A percentile compares a stretch with the other conserved stretches of the same genome.
Conservation (phyloP, 2,888 invertebrate genomes). For the Lamellibrachia satsuma region DNA sequence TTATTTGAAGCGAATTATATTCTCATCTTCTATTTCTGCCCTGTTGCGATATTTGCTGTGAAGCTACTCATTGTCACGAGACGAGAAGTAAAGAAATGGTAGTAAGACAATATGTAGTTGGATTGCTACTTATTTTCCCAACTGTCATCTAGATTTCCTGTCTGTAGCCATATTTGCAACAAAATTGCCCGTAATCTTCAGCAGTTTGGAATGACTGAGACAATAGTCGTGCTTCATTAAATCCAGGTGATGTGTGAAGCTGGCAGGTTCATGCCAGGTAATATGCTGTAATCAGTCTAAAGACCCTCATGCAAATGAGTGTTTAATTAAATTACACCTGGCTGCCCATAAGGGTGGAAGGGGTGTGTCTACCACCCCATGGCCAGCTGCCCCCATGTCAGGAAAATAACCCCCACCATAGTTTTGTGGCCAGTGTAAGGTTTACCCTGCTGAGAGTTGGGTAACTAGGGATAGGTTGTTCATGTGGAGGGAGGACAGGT, state of each 20-base stretch:
- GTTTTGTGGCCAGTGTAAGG: not conserved
- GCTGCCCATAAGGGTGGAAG: not conserved
- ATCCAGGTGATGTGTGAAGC: not conserved
- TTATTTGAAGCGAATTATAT: not conserved
- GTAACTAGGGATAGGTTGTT: not conserved
- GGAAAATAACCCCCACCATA: conserved; percentile 4
- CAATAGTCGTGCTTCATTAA: not conserved
- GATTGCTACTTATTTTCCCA: not conserved
- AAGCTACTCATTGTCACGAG: not conserved
- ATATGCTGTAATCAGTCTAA: conserved; percentile 17
- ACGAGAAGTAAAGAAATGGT: no score
- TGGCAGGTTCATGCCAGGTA: not conserved
- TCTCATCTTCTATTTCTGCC: not conserved
- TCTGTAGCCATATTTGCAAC: not conserved
- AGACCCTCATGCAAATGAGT: not conserved
- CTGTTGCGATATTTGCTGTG: not conserved
- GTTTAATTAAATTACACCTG: conserved; percentile 17
- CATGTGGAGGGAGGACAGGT: not conserved
- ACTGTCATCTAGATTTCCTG: not conserved
- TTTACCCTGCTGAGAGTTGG: not conserved
- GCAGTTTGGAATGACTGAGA: not conserved
- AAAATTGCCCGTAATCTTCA: not conserved
- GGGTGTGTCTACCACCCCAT: conserved; percentile 12
- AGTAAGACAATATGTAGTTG: not conserved
- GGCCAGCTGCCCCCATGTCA: not conserved